These are phyloP conservation scores for Numida meleagris DNA, from an alignment of 2,113 vertebrate species.

Conservation along the genomic window DNA sequence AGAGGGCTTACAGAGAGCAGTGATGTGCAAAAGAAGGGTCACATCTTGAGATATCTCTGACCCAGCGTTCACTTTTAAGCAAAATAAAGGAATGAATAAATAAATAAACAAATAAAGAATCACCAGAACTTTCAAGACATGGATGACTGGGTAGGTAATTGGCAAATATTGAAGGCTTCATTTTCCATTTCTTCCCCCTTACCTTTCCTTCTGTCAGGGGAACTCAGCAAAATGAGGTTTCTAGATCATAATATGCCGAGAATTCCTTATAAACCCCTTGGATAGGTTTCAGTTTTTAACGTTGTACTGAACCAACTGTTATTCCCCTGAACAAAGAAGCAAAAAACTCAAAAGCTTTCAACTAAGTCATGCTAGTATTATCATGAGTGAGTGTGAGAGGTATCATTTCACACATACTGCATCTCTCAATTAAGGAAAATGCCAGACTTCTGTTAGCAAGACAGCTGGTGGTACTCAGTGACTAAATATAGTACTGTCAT, in stretches of 20 bases:
- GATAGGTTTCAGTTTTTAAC: slow-evolving; percentile 50
- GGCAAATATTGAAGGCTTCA: neutral
- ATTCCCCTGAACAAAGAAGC: slow-evolving; percentile 61
- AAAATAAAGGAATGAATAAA: neutral
- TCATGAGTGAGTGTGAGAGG: slow-evolving; percentile 69
- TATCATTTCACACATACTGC: slow-evolving; percentile 74
- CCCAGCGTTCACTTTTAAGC: neutral
- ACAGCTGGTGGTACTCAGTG: slow-evolving; percentile 73
- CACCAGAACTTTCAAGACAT: neutral
- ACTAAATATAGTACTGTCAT: slow-evolving; percentile 76
- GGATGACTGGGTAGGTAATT: neutral
- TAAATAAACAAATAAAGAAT: neutral
- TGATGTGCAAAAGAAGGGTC: neutral
- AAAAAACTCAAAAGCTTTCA: slow-evolving; percentile 64
- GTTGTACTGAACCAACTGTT: slow-evolving; percentile 47
- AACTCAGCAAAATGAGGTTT: slow-evolving; percentile 50
- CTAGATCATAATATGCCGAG: slow-evolving; percentile 40
- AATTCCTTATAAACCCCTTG: slow-evolving; percentile 48
- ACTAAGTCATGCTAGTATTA: slow-evolving; percentile 70
- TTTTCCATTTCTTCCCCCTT: slow-evolving; percentile 14
- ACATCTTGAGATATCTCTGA: neutral
- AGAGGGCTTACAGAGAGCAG: neutral
- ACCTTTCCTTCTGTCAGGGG: neutral
- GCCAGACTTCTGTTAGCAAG: slow-evolving; percentile 74
- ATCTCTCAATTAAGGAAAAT: slow-evolving; percentile 74